Percentiles rank a stretch among this genome's conserved stretches.
These are phyloP conservation scores for Cryptus viduatorius DNA, from an alignment of 2,888 invertebrate genomes.

Conservation along the genomic window DNA sequence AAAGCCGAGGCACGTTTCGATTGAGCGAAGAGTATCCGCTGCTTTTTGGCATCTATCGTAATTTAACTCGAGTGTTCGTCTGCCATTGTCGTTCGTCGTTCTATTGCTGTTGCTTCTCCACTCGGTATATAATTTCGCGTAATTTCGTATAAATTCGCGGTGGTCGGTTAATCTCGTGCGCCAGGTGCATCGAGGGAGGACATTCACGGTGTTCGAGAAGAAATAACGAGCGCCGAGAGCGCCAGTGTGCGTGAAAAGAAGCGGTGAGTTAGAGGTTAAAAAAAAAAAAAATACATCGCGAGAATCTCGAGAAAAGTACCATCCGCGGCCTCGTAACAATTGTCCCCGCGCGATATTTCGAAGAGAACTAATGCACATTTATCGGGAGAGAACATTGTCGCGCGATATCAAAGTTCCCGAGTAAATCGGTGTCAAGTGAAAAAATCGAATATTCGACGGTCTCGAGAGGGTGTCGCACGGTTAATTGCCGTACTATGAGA, in stretches of 20 bases:
- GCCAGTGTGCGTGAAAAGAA: background rate
- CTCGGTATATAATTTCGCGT: slow-evolving; percentile 1
- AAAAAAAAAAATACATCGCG: too few relatives aligned
- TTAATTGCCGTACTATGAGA: slow-evolving; percentile 75
- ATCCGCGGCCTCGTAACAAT: too few relatives aligned
- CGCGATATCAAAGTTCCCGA: too few relatives aligned
- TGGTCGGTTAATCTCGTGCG: slow-evolving; percentile 4
- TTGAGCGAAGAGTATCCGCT: background rate
- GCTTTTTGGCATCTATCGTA: background rate
- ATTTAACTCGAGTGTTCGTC: background rate
- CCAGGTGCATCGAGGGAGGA: background rate
- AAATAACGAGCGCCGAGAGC: background rate
- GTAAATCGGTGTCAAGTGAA: background rate
- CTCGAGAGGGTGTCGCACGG: slow-evolving; percentile 12
- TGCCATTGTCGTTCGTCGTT: slow-evolving; percentile 14
- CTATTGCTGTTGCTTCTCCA: background rate
- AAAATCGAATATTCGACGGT: background rate
- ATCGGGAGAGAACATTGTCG: too few relatives aligned
- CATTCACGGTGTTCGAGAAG: background rate
- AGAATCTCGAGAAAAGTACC: too few relatives aligned
- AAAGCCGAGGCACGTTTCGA: background rate
- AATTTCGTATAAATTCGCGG: background rate
- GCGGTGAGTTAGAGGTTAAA: too few relatives aligned
- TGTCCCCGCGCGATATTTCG: too few relatives aligned
- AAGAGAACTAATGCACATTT: too few relatives aligned